A percentile compares a stretch with the other conserved stretches of the same genome.
Conservation (phyloP, 2,113 vertebrate genomes). For the Crotalus helleri region DNA sequence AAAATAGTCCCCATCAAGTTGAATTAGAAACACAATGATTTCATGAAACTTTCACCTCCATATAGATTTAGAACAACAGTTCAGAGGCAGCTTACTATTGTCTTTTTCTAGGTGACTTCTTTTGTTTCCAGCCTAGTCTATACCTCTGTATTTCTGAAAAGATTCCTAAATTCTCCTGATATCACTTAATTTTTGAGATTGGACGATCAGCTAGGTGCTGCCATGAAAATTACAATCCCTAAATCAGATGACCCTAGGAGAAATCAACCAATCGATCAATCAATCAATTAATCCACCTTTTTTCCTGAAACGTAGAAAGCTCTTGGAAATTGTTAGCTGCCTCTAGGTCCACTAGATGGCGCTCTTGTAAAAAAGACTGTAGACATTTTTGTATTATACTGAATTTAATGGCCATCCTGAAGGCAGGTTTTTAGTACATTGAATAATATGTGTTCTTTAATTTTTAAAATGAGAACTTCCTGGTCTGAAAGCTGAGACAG, state of each 20-base stretch:
- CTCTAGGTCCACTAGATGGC: constrained; percentile 47
- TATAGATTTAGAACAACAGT: neutral
- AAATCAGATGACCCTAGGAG: neutral
- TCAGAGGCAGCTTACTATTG: neutral
- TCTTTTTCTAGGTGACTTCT: neutral
- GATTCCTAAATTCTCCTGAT: neutral
- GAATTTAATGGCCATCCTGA: neutral
- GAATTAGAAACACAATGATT: neutral
- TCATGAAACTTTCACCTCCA: neutral
- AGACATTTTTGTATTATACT: neutral
- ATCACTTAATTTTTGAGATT: neutral
- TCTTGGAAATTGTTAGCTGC: neutral
- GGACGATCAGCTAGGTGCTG: neutral
- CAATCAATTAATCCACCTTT: neutral
- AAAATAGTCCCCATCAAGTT: neutral
- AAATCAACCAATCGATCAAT: neutral
- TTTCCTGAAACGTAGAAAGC: too few relatives aligned
- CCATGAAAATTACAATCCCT: neutral
- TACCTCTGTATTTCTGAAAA: neutral
- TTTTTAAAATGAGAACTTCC: neutral
- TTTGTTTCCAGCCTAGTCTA: neutral
- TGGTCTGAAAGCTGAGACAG: neutral
- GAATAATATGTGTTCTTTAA: neutral
- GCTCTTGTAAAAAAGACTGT: constrained; percentile 21
- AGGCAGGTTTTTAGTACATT: neutral